Conservation (phyloP, 2,888 invertebrate genomes). For the Cryptocheilus praepositus region DNA sequence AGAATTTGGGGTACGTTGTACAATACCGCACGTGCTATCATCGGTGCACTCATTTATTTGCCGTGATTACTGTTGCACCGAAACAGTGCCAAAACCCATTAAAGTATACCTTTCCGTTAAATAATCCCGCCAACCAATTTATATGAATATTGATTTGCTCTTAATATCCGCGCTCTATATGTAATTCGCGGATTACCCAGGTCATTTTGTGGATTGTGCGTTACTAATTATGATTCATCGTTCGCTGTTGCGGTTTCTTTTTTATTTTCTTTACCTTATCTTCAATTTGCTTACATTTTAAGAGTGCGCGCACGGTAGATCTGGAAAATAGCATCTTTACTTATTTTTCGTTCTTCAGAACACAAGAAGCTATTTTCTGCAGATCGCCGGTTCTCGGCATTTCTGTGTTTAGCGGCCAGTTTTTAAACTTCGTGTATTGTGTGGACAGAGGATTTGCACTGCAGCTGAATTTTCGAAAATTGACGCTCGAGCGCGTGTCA, state of each 20-base stretch:
- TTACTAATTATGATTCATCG: too few relatives aligned
- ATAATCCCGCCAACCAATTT: conserved; percentile 32
- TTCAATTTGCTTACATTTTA: too few relatives aligned
- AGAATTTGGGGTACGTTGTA: too few relatives aligned
- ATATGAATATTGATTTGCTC: conserved; percentile 25
- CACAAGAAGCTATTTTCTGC: conserved; percentile 60
- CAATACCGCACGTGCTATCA: too few relatives aligned
- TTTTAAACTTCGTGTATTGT: conserved; percentile 51
- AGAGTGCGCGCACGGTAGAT: conserved; percentile 55
- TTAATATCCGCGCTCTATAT: conserved; percentile 14
- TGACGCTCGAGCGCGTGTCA: conserved; percentile 50
- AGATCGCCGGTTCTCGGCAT: conserved; percentile 66
- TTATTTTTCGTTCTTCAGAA: too few relatives aligned
- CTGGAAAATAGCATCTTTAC: too few relatives aligned
- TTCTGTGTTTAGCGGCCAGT: conserved; percentile 63
- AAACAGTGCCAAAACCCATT: conserved; percentile 39
- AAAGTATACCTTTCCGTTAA: conserved; percentile 41
- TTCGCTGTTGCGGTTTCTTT: too few relatives aligned
- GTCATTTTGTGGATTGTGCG: too few relatives aligned
- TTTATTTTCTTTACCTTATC: too few relatives aligned
- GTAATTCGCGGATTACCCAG: too few relatives aligned
- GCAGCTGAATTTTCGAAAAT: conserved; percentile 38
- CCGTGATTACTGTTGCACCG: conserved; percentile 13
- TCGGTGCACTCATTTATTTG: too few relatives aligned
- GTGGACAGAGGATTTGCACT: conserved; percentile 46